Percentiles rank a stretch among this genome's conserved stretches.
These are phyloP conservation scores for Aeoliscus strigatus DNA, from an alignment of 2,797 vertebrate species.

Conservation along the genomic window DNA sequence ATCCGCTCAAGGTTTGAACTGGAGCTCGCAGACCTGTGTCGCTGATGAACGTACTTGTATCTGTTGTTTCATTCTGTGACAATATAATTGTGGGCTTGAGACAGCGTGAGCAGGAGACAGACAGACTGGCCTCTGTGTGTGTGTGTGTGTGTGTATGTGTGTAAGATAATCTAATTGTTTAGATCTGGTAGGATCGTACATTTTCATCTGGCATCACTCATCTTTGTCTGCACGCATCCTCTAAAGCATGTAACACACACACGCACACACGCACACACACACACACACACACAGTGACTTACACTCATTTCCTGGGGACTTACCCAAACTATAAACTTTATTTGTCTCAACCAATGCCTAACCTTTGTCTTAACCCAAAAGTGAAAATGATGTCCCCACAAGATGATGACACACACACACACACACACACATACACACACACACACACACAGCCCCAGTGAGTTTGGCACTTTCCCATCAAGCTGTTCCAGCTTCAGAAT, in stretches of 20 bases:
- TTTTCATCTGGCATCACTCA: conserved; percentile 42
- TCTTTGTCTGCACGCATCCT: conserved; percentile 1
- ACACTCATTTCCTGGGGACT: too few species aligned
- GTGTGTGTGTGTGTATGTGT: conserved; percentile 3
- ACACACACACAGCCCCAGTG: neutral
- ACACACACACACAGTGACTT: neutral
- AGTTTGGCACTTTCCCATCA: conserved; percentile 21
- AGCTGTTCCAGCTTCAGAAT: conserved; percentile 43
- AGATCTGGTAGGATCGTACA: conserved; percentile 23
- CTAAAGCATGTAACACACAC: conserved; percentile 4
- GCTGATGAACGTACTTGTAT: conserved; percentile 6
- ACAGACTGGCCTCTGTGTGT: conserved; percentile 5
- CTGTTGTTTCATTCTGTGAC: conserved; percentile 36
- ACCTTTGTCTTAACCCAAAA: too few species aligned
- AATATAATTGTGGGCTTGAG: conserved; percentile 24
- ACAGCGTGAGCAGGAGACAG: conserved; percentile 5
- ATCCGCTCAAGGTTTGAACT: conserved; percentile 8
- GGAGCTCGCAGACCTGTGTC: conserved; percentile 5
- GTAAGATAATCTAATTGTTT: conserved; percentile 37
- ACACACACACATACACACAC: too few species aligned
- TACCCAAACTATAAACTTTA: too few species aligned
- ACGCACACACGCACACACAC: neutral
- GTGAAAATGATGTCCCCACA: too few species aligned
- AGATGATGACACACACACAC: too few species aligned
- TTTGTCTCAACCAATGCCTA: too few species aligned